A percentile compares a stretch with the other conserved stretches of the same genome.
phyloP scores from a whole-genome alignment of 2,888 invertebrate genomes.

The Sphaerophoria rueppellii region DNA sequence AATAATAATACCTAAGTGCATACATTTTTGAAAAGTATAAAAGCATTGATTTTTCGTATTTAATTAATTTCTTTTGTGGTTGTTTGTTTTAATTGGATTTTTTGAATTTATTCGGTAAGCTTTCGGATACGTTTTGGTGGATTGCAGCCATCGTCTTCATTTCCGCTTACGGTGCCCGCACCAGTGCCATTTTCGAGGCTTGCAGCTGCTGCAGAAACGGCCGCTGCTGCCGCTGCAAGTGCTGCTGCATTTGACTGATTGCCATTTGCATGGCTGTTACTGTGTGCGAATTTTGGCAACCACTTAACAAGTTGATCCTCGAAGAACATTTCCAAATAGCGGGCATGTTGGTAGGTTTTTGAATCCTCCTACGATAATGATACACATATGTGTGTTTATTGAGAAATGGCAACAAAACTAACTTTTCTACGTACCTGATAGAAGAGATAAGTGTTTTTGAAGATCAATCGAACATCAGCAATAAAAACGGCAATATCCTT shows the following conservation, averaged over 20 bases:
- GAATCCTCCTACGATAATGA: constrained; percentile 86
- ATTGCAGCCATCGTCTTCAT: constrained; percentile 79
- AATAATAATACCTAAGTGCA: constrained; percentile 70
- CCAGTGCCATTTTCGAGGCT: constrained; percentile 68
- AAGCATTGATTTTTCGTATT: constrained; percentile 24
- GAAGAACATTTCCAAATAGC: constrained; percentile 92
- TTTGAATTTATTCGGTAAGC: constrained; percentile 77
- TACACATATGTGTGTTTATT: not conserved
- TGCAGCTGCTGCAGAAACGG: constrained; percentile 67
- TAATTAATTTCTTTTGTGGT: constrained; percentile 57
- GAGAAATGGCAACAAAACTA: not conserved
- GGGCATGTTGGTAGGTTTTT: constrained; percentile 90
- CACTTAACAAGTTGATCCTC: constrained; percentile 91
- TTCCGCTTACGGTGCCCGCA: constrained; percentile 71
- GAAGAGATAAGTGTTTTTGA: constrained; percentile 92
- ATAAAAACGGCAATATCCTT: constrained; percentile 89
- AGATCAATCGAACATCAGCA: constrained; percentile 91
- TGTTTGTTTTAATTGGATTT: not conserved
- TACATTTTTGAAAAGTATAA: constrained; percentile 61
- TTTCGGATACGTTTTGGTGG: constrained; percentile 80
- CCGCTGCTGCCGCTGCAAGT: constrained; percentile 74
- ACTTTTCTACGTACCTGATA: constrained; percentile 86
- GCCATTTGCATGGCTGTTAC: constrained; percentile 64
- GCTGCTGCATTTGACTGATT: constrained; percentile 59
- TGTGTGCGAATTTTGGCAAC: constrained; percentile 87